Evolutionary conservation across 2,797 vertebrate species (phyloP).

Genomic region (Eulemur coronatus): DNA sequence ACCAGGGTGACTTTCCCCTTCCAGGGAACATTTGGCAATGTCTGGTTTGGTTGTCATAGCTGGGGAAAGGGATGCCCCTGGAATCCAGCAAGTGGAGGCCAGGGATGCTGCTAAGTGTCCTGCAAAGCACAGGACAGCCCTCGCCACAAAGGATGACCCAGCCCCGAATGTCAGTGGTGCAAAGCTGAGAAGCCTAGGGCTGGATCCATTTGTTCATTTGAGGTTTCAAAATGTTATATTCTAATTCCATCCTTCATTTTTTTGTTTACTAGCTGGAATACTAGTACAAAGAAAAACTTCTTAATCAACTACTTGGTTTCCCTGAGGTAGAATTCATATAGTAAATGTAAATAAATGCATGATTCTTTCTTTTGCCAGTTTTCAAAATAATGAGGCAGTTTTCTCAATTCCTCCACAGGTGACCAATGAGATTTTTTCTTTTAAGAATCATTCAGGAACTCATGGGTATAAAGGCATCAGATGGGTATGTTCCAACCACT

Average conservation of each 20-base stretch:
- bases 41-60: not conserved
- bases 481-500: not conserved
- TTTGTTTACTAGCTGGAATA: not conserved
- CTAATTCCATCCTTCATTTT: not conserved
- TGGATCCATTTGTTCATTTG: not conserved
- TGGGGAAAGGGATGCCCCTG: not conserved
- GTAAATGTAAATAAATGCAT: not conserved
- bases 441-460: not conserved
- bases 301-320: not conserved
- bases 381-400: conserved; percentile 36
- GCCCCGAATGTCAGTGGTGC: not conserved
- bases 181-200: not conserved
- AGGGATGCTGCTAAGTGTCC: no score
- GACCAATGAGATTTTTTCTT: not conserved
- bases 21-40: not conserved
- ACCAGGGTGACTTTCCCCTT: not conserved
- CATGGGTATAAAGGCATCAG: not conserved
- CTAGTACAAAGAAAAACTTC: not conserved
- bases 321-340: not conserved
- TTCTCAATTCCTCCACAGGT: not conserved
- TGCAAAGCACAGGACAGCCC: not conserved
- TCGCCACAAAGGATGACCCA: not conserved
- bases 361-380: conserved; percentile 9
- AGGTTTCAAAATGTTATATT: not conserved
- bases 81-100: not conserved